A percentile compares a stretch with the other conserved stretches of the same genome.
Evolutionary conservation across 2,113 vertebrate species (phyloP).

Genomic region (Pristiophorus japonicus): DNA sequence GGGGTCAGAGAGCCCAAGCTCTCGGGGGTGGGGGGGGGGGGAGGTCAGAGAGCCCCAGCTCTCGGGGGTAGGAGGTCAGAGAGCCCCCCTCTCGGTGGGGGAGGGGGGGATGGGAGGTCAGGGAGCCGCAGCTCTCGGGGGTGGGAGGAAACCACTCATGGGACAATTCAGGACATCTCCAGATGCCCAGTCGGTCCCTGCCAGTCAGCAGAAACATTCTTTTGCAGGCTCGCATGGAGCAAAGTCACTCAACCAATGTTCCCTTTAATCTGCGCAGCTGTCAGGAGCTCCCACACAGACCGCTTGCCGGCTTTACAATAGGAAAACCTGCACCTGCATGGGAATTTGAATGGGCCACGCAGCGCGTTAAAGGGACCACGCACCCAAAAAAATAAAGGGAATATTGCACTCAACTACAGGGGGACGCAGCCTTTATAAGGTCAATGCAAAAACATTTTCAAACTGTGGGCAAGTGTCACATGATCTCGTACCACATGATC

Average conservation of each 20-base stretch:
- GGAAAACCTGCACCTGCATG: too few species aligned
- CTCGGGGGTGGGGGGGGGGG: background rate
- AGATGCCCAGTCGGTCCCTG: background rate
- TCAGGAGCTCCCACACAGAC: too few species aligned
- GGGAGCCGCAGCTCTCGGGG: background rate
- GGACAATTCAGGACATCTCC: background rate
- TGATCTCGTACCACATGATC: background rate
- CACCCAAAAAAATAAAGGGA: too few species aligned
- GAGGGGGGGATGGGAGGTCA: background rate
- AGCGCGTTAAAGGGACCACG: too few species aligned
- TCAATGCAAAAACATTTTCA: background rate
- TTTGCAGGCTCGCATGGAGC: background rate
- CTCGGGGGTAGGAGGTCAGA: background rate
- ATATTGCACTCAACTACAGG: too few species aligned
- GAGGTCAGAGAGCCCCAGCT: background rate
- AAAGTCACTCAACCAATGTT: background rate
- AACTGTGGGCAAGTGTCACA: background rate
- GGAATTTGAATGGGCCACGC: too few species aligned
- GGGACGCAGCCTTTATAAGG: background rate
- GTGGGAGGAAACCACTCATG: background rate
- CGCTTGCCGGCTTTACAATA: too few species aligned
- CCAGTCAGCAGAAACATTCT: background rate
- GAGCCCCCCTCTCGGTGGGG: background rate
- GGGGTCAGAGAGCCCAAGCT: background rate
- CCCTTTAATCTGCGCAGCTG: too few species aligned